Evolutionary conservation across 2,888 invertebrate species (phyloP).

Genomic region (Cetonia aurata): DNA sequence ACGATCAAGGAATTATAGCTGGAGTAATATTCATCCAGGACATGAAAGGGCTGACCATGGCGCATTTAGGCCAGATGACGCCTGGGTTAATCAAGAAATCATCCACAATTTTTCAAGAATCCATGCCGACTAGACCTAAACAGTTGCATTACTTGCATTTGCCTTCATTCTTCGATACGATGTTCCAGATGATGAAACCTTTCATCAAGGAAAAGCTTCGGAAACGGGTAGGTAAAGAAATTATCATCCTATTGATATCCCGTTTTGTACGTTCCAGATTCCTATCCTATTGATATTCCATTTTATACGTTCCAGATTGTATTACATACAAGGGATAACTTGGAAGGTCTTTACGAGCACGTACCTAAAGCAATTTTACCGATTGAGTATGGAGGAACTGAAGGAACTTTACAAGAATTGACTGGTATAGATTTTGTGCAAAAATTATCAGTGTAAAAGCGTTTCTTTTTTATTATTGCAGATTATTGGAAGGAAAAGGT

Average conservation of each 20-base stretch:
- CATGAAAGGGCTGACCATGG: constrained; percentile 68
- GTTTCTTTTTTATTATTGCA: constrained; percentile 51
- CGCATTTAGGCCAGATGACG: constrained; percentile 68
- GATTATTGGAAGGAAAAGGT: constrained; percentile 70
- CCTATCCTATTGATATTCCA: no score
- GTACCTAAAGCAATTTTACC: constrained; percentile 74
- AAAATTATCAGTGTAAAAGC: not conserved
- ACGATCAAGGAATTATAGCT: constrained; percentile 71
- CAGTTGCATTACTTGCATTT: constrained; percentile 73
- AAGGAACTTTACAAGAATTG: constrained; percentile 69
- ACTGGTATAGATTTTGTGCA: constrained; percentile 61
- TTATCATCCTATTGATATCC: not conserved
- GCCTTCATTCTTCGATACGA: constrained; percentile 71
- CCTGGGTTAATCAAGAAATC: constrained; percentile 72
- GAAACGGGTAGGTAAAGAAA: constrained; percentile 67
- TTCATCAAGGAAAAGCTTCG: constrained; percentile 74
- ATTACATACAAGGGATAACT: constrained; percentile 67
- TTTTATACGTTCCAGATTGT: constrained; percentile 46
- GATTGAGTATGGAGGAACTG: constrained; percentile 76
- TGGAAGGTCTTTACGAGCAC: constrained; percentile 70
- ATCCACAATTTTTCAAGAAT: constrained; percentile 68
- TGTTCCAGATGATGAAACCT: constrained; percentile 72
- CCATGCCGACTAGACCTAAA: constrained; percentile 72
- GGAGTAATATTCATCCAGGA: constrained; percentile 72
- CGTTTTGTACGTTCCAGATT: constrained; percentile 4